These are phyloP conservation scores for Agrochola macilenta DNA, from an alignment of 2,888 invertebrate genomes.

Conservation along the genomic window DNA sequence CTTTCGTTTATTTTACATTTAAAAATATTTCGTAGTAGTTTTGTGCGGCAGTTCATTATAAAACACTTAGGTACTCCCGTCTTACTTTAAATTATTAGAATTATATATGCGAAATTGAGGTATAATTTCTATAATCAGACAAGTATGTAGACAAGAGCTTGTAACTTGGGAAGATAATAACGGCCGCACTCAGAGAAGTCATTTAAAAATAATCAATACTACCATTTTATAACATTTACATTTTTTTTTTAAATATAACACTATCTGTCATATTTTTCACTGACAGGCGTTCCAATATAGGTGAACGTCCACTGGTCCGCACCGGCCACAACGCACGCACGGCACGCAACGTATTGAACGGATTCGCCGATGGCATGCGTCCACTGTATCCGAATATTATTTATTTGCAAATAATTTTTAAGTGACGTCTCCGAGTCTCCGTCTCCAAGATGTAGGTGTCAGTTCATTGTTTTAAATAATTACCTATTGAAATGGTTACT, in stretches of 20 bases:
- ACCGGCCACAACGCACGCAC: too few species aligned
- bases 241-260: not conserved
- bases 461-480: not conserved
- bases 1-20: constrained; percentile 36
- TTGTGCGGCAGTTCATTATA: constrained; percentile 46
- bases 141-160: constrained; percentile 1
- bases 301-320: too few species aligned
- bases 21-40: constrained; percentile 21
- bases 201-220: not conserved
- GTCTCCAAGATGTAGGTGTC: not conserved
- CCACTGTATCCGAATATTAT: too few species aligned
- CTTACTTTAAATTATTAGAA: constrained; percentile 27
- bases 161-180: constrained; percentile 7
- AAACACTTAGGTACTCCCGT: not conserved
- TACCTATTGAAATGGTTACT: not conserved
- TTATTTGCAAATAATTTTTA: not conserved
- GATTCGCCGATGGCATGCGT: too few species aligned
- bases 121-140: not conserved
- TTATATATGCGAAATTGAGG: not conserved
- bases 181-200: not conserved
- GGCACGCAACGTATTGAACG: too few species aligned
- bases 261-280: too few species aligned
- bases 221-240: too few species aligned
- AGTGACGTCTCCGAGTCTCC: not conserved
- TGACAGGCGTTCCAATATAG: not conserved